A percentile compares a stretch with the other conserved stretches of the same genome.
These are phyloP conservation scores for Cataglyphis albicans DNA, from an alignment of 2,888 invertebrate genomes.

Conservation along the genomic window DNA sequence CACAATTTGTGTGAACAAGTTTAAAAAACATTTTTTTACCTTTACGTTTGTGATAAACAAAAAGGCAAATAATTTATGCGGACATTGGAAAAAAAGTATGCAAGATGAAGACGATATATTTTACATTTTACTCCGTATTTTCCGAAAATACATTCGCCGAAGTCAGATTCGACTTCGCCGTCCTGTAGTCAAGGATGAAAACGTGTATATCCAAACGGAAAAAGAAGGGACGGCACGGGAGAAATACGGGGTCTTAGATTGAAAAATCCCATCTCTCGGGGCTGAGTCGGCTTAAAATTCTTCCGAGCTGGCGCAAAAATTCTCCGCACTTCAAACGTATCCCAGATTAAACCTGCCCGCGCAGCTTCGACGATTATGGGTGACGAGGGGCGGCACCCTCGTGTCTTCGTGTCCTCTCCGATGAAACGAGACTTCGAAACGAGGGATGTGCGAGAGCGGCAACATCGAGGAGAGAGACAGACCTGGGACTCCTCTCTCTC, in stretches of 20 bases:
- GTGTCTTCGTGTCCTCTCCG: slow-evolving; percentile 44
- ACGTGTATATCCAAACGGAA: neutral
- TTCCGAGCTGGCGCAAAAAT: slow-evolving; percentile 34
- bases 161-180: neutral
- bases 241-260: slow-evolving; percentile 39
- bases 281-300: slow-evolving; percentile 23
- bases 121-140: neutral
- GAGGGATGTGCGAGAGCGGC: slow-evolving; percentile 17
- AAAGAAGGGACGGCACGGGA: neutral
- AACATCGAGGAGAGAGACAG: neutral
- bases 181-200: neutral
- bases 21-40: neutral
- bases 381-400: slow-evolving; percentile 55
- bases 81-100: neutral
- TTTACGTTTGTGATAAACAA: neutral
- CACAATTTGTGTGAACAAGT: neutral
- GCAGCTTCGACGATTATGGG: slow-evolving; percentile 48
- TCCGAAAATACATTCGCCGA: neutral
- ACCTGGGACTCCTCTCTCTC: neutral
- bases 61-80: neutral
- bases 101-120: neutral
- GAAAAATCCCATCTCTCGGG: slow-evolving; percentile 38
- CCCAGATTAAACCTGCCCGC: slow-evolving; percentile 43
- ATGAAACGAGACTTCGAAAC: slow-evolving; percentile 23
- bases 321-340: slow-evolving; percentile 45